Percentiles rank a stretch among this genome's conserved stretches.
phyloP scores from a whole-genome alignment of 2,888 invertebrate species.

The Morpho helenor region DNA sequence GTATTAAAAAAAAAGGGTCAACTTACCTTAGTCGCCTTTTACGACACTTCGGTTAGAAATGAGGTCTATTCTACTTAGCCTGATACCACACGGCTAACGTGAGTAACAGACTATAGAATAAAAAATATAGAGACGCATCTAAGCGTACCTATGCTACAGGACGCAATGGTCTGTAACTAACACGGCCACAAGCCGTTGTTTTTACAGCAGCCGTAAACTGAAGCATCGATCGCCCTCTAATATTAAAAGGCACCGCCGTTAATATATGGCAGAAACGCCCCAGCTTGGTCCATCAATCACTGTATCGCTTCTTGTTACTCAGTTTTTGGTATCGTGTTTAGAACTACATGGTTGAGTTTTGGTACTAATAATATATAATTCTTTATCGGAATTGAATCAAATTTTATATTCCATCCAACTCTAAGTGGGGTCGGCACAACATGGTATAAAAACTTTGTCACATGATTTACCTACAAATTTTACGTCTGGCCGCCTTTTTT shows the following conservation, averaged over 20 bases:
- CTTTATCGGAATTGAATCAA: too few species aligned
- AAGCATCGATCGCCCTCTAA: constrained; percentile 54
- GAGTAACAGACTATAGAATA: background rate
- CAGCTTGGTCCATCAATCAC: constrained; percentile 32
- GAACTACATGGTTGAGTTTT: background rate
- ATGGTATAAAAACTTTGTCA: too few species aligned
- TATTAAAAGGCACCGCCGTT: constrained; percentile 47
- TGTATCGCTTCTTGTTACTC: constrained; percentile 24
- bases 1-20: too few species aligned
- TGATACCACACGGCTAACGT: too few species aligned
- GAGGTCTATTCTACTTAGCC: too few species aligned
- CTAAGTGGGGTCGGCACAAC: too few species aligned
- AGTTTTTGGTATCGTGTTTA: constrained; percentile 14
- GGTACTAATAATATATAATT: too few species aligned
- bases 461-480: too few species aligned
- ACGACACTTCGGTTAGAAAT: too few species aligned
- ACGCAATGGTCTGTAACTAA: constrained; percentile 60
- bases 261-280: constrained; percentile 27
- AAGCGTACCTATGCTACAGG: constrained; percentile 4
- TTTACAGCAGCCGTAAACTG: constrained; percentile 64
- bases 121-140: background rate
- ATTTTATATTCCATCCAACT: too few species aligned
- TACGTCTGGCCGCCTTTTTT: too few species aligned
- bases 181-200: constrained; percentile 49
- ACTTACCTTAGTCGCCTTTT: too few species aligned